Base-by-base conservation (phyloP, 2,797 vertebrate species). In the Pterois miles region DNA sequence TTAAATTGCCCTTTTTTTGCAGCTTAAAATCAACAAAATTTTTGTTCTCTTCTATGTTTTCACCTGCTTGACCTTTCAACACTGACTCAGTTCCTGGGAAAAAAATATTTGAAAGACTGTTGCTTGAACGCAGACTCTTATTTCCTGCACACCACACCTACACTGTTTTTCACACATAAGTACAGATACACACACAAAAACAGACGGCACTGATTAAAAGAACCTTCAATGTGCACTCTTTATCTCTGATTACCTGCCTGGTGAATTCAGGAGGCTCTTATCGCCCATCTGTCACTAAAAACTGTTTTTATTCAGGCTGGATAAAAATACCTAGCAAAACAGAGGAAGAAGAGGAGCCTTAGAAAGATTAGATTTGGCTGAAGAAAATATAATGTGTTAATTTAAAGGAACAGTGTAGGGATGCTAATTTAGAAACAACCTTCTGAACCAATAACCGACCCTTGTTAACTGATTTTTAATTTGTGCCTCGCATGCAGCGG, bases 51-150 rank as follows among this genome's bases (percentile, higher is more conserved):
- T 7, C 31, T 33, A 7, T 33, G 29, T 27, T 53, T 9, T 56
- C 23, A 65, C 63, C 18, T 6, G 20, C 33, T 56, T 70, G 25
- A 81, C 43, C 75, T 77, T 87, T 77, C 8, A 65, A 27, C 33
- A 29, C 25, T 5, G 31, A 59, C 27, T 25, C 56, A 73, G 10
- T 22, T 63, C 5, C 43, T 25, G 6, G n/a, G n/a, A 46, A 22
- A 14, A 52, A 59, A 52, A 52, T 46, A 46, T 46, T 46, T 18
- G 18, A 46, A 46, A 65, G 16, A 18, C 20, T 40, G 43, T n/a
- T 62, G 29, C 9, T 53, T 65, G 10, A 76, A 29, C 3, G 1
- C 34, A 54, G 1, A 67, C 18, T 65, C 40, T 38, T 59, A 38
- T 40, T 31, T 31, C 22, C 43, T 46, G 43, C 8, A 46, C 43